phyloP scores from a whole-genome alignment of 2,888 invertebrate genomes.

The Macaria notata region DNA sequence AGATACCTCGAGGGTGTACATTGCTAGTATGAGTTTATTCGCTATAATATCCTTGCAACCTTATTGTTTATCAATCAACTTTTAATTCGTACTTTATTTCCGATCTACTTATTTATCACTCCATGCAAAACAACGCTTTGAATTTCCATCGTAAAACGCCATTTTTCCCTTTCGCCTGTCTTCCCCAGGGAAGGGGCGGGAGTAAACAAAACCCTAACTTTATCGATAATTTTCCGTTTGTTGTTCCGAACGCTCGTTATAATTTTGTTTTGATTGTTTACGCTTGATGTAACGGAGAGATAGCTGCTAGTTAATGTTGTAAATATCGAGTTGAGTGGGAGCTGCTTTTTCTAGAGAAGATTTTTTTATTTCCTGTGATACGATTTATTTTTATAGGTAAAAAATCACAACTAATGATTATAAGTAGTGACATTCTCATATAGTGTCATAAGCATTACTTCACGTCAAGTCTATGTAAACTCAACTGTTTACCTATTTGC shows the following conservation, averaged over 20 bases:
- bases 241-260: conserved; percentile 37
- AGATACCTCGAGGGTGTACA: no score
- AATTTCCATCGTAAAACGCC: conserved; percentile 34
- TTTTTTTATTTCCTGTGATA: no score
- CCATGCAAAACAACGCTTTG: conserved; percentile 21
- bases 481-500: no score
- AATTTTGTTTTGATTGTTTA: conserved; percentile 25
- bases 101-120: conserved; percentile 3
- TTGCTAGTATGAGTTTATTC: no score
- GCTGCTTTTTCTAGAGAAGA: no score
- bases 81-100: not conserved
- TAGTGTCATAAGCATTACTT: no score
- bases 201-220: conserved; percentile 63
- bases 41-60: no score
- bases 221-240: conserved; percentile 52
- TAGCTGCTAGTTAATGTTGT: conserved; percentile 6
- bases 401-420: no score
- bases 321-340: not conserved
- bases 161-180: conserved; percentile 37
- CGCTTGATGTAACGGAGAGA: conserved; percentile 10
- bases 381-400: no score
- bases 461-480: no score
- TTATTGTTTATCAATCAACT: no score
- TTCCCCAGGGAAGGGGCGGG: conserved; percentile 40
- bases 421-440: no score